phyloP scores from a whole-genome alignment of 2,888 invertebrate species.

The Tyria jacobaeae region DNA sequence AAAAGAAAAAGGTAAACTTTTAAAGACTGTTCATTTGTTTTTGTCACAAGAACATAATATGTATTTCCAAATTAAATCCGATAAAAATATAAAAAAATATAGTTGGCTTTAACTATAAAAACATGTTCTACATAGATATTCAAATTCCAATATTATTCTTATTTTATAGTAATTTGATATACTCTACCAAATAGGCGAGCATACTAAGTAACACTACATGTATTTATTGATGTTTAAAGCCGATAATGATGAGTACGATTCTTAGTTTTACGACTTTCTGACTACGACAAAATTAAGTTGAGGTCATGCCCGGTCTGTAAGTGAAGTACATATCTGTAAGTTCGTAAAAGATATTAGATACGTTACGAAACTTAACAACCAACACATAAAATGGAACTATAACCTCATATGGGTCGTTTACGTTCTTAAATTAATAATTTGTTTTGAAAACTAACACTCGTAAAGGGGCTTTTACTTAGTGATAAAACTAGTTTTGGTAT shows the following conservation, averaged over 20 bases:
- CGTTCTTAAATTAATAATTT: constrained; percentile 49
- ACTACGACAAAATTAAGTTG: constrained; percentile 37
- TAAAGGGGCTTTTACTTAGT: constrained; percentile 45
- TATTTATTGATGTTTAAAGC: constrained; percentile 48
- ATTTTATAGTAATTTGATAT: constrained; percentile 45
- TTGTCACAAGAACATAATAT: constrained; percentile 30
- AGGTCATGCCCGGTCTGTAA: constrained; percentile 20
- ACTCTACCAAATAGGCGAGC: constrained; percentile 23
- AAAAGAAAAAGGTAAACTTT: too few species aligned
- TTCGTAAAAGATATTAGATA: constrained; percentile 48
- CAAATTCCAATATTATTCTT: constrained; percentile 32
- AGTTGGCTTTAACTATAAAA: constrained; percentile 15
- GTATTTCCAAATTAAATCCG: constrained; percentile 21
- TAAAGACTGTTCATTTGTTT: constrained; percentile 20
- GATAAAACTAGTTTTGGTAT: constrained; percentile 42
- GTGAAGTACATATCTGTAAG: constrained; percentile 42
- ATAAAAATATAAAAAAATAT: constrained; percentile 21
- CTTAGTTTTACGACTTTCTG: constrained; percentile 48
- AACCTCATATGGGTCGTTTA: constrained; percentile 40
- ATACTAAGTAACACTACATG: constrained; percentile 31
- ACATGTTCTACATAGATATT: constrained; percentile 23
- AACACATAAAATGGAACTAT: constrained; percentile 44
- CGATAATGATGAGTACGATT: constrained; percentile 45
- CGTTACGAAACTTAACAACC: constrained; percentile 42
- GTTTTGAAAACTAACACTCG: constrained; percentile 47